A percentile compares a stretch with the other conserved stretches of the same genome.
These are phyloP conservation scores for Trichoplusia ni DNA, from an alignment of 1,140 invertebrate genomes.

Conservation along the genomic window DNA sequence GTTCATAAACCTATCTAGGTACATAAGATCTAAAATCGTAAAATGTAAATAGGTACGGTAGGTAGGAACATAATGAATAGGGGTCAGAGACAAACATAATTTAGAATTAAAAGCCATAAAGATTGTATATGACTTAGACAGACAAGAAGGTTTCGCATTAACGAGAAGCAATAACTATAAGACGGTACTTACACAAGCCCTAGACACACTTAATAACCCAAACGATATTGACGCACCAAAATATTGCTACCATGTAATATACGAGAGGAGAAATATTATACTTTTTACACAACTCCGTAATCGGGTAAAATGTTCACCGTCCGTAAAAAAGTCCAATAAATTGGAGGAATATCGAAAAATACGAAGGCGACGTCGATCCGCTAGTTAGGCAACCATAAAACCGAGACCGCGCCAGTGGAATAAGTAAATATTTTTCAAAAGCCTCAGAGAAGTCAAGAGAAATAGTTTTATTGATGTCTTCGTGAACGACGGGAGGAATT, in stretches of 20 bases:
- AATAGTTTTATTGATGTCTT: conserved; percentile 66
- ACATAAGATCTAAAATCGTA: too few relatives aligned
- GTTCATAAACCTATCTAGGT: too few relatives aligned
- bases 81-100: too few relatives aligned
- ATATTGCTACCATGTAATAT: conserved; percentile 2
- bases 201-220: conserved; percentile 7
- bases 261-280: conserved; percentile 6
- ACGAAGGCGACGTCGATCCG: conserved; percentile 25
- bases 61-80: too few relatives aligned
- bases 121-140: too few relatives aligned
- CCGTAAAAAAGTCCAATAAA: conserved; percentile 26
- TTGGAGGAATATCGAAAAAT: conserved; percentile 30
- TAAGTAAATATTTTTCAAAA: conserved; percentile 54
- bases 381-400: conserved; percentile 35
- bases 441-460: conserved; percentile 41
- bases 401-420: conserved; percentile 33
- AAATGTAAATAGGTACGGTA: too few relatives aligned
- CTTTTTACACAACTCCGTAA: conserved; percentile 13
- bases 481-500: conserved; percentile 55
- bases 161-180: too few relatives aligned
- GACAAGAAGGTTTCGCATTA: too few relatives aligned
- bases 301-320: conserved; percentile 30
- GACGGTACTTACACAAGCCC: too few relatives aligned
- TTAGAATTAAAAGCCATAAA: too few relatives aligned
- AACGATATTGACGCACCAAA: neutral